phyloP scores from a whole-genome alignment of 2,888 invertebrate species.

The Neoitamus cyanurus region DNA sequence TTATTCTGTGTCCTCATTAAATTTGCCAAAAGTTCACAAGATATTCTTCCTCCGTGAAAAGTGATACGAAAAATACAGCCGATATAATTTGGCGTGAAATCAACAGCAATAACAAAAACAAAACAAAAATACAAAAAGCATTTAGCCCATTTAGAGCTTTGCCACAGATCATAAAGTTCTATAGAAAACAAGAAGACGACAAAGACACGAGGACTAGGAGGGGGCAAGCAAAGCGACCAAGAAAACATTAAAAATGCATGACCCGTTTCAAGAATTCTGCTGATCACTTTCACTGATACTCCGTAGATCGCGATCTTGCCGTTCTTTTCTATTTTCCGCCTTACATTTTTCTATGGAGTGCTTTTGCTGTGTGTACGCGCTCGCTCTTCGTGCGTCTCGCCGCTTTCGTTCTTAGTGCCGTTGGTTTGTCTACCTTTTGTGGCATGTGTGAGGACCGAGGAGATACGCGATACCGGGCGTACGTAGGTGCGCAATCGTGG shows the following conservation, averaged over 20 bases:
- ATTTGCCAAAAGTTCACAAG: no score
- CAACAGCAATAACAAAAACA: background rate
- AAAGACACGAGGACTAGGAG: background rate
- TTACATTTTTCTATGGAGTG: background rate
- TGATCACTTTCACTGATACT: constrained; percentile 37
- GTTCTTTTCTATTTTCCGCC: background rate
- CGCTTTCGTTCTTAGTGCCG: background rate
- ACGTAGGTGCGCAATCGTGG: background rate
- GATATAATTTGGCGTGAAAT: no score
- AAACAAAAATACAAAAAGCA: background rate
- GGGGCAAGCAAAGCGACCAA: background rate
- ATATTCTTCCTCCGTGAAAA: no score
- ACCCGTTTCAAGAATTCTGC: constrained; percentile 26
- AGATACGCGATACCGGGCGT: background rate
- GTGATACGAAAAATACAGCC: no score
- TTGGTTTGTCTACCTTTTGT: background rate
- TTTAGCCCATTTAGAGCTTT: background rate
- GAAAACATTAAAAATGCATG: constrained; percentile 3
- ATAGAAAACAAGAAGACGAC: background rate
- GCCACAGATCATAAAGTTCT: background rate
- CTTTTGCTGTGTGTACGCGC: background rate
- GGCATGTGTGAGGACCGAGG: background rate
- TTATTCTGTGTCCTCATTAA: no score
- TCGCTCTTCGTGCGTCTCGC: background rate
- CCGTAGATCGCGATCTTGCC: constrained; percentile 21